These are phyloP conservation scores for Osmerus eperlanus DNA, from an alignment of 2,113 vertebrate species.

Conservation along the genomic window DNA sequence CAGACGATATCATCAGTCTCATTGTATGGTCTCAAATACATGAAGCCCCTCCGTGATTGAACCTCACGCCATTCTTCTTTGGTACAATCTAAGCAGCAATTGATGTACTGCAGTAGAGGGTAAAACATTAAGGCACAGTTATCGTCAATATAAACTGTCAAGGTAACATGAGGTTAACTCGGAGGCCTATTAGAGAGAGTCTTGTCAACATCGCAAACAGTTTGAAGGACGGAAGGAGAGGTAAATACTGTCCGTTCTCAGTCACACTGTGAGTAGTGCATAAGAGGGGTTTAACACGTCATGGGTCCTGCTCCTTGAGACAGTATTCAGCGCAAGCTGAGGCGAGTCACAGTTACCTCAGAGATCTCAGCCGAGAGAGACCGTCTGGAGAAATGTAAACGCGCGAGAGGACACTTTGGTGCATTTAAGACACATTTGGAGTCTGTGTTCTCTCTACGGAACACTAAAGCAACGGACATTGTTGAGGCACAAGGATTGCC, in stretches of 20 bases:
- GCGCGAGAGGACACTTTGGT: slow-evolving; percentile 6
- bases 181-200: not conserved
- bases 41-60: not conserved
- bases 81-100: slow-evolving; percentile 30
- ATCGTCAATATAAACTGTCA: not conserved
- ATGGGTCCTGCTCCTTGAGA: not conserved
- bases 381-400: slow-evolving; percentile 36
- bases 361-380: slow-evolving; percentile 10
- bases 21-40: not conserved
- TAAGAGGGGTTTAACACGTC: slow-evolving; percentile 2
- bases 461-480: not conserved
- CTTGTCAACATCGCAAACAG: slow-evolving; percentile 3
- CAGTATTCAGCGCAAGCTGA: not conserved
- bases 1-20: slow-evolving; percentile 3
- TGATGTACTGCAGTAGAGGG: not conserved
- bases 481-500: not conserved
- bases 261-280: slow-evolving; percentile 24
- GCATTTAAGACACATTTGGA: slow-evolving; percentile 20
- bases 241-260: not conserved
- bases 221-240: not conserved
- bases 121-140: not conserved
- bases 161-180: not conserved
- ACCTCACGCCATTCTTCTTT: slow-evolving; percentile 16
- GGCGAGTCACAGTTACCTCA: slow-evolving; percentile 18
- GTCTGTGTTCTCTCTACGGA: not conserved